Percentiles rank a stretch among this genome's conserved stretches.
These are phyloP conservation scores for Omphaloscelis lunosa DNA, from an alignment of 2,888 invertebrate species.

Conservation along the genomic window DNA sequence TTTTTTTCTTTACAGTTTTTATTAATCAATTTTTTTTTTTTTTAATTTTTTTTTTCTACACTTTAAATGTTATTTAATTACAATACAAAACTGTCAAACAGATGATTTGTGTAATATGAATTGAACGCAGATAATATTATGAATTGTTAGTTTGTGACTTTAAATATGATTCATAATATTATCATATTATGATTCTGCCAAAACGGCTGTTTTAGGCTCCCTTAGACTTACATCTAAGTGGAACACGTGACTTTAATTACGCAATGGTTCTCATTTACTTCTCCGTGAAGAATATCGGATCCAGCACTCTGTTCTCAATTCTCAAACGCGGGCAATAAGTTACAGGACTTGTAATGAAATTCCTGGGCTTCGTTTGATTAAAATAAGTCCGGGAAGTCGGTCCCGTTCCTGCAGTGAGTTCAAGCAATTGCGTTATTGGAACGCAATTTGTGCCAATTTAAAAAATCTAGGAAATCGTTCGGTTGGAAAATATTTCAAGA, in stretches of 20 bases:
- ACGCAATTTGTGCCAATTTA: constrained; percentile 57
- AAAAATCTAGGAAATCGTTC: constrained; percentile 55
- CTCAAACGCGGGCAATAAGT: constrained; percentile 72
- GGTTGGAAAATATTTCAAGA: constrained; percentile 45
- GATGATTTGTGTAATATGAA: too few relatives aligned
- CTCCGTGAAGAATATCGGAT: constrained; percentile 10
- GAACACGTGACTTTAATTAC: not conserved
- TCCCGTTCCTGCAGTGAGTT: constrained; percentile 58
- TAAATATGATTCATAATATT: too few relatives aligned
- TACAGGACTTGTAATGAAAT: constrained; percentile 76
- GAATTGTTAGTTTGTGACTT: too few relatives aligned
- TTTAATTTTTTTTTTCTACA: too few relatives aligned
- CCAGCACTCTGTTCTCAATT: constrained; percentile 33
- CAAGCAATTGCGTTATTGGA: constrained; percentile 63
- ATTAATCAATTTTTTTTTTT: too few relatives aligned
- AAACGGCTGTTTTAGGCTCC: too few relatives aligned
- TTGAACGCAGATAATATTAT: too few relatives aligned
- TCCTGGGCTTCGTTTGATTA: constrained; percentile 76
- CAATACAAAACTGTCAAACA: too few relatives aligned
- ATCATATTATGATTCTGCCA: too few relatives aligned
- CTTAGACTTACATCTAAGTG: too few relatives aligned
- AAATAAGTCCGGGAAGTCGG: constrained; percentile 69
- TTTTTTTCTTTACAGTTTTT: too few relatives aligned
- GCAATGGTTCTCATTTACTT: constrained; percentile 22
- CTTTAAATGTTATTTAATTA: too few relatives aligned